Evolutionary conservation across 1,140 invertebrate species (phyloP).

Genomic region (Diprion similis): DNA sequence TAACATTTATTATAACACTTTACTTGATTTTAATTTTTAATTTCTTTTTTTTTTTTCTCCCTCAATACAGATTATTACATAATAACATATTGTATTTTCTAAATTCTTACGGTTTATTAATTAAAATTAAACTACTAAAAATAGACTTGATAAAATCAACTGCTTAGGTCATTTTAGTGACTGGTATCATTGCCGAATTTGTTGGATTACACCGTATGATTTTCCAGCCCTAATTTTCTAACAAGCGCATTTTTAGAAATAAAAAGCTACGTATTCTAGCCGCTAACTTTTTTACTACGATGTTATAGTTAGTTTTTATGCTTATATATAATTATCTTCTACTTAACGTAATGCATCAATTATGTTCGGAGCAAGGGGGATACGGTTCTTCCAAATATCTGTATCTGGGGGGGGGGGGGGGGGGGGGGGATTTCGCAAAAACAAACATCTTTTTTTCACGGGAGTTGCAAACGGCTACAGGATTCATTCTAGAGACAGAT

Average conservation of each 20-base stretch:
- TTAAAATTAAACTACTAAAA: constrained; percentile 50
- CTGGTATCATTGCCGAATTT: neutral
- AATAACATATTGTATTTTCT: constrained; percentile 36
- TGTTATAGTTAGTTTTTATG: no score
- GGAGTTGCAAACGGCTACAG: no score
- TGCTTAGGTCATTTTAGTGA: constrained; percentile 30
- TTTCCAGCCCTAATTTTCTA: neutral
- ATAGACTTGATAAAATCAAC: constrained; percentile 54
- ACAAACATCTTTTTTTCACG: no score
- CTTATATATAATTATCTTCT: neutral
- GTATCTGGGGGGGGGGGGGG: no score
- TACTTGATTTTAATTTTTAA: constrained; percentile 49
- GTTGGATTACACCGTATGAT: neutral
- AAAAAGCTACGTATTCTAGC: constrained; percentile 18
- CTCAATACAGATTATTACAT: constrained; percentile 37
- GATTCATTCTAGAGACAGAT: no score
- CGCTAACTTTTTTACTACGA: constrained; percentile 12
- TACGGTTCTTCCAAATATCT: no score
- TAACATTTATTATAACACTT: constrained; percentile 49
- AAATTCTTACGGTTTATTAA: constrained; percentile 33
- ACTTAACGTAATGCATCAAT: no score
- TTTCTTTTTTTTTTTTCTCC: constrained; percentile 38
- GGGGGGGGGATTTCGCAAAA: no score
- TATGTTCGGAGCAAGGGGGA: no score
- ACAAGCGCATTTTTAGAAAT: constrained; percentile 13